Conservation (phyloP, 1,140 invertebrate species). For the Chironomus tepperi region DNA sequence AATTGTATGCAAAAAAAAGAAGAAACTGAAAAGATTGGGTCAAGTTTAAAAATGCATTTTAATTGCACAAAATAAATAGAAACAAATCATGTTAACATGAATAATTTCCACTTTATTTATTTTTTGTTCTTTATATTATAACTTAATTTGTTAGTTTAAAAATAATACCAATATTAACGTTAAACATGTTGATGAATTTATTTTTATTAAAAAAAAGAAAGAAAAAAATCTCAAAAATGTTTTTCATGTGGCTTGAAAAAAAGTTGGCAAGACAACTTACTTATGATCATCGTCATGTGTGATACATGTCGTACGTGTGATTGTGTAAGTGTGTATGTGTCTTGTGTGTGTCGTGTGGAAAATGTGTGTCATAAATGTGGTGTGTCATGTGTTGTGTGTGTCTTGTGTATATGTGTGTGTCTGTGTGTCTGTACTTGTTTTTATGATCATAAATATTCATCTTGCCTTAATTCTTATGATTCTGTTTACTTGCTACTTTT, state of each 20-base stretch:
- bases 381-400: neutral
- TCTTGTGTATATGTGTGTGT: neutral
- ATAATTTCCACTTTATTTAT: neutral
- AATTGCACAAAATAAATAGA: neutral
- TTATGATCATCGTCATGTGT: neutral
- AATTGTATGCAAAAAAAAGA: too few species aligned
- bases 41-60: neutral
- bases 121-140: neutral
- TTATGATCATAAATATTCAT: neutral
- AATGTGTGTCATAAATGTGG: neutral
- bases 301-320: neutral
- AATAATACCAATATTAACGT: neutral
- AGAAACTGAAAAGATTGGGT: neutral
- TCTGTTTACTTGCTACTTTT: neutral
- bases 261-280: neutral
- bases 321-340: neutral
- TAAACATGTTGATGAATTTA: neutral
- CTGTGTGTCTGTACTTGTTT: too few species aligned
- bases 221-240: too few species aligned
- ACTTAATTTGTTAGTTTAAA: slow-evolving; percentile 1
- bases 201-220: too few species aligned
- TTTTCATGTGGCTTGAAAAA: too few species aligned
- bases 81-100: neutral
- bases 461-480: neutral
- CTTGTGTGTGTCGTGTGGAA: neutral